Conservation (phyloP, 1,140 invertebrate genomes). For the Colletes gigas region DNA sequence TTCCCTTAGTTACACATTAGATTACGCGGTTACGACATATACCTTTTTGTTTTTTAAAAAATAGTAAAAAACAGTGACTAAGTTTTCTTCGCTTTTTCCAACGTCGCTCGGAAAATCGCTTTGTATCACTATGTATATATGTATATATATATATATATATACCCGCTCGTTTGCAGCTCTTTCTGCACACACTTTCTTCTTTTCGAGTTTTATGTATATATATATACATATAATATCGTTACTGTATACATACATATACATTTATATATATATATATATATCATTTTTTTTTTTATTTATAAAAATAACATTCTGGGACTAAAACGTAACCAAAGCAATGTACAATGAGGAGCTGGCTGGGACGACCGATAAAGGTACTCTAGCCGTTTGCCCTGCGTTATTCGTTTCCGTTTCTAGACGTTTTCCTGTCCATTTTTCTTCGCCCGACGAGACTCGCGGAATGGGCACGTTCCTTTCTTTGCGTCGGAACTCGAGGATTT, state of each 20-base stretch:
- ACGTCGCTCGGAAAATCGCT: slow-evolving; percentile 71
- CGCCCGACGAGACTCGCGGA: slow-evolving; percentile 18
- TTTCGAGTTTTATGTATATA: slow-evolving; percentile 48
- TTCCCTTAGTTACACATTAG: slow-evolving; percentile 75
- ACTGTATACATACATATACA: slow-evolving; percentile 74
- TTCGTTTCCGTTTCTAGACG: slow-evolving; percentile 27
- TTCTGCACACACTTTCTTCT: slow-evolving; percentile 50
- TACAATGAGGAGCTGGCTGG: slow-evolving; percentile 58
- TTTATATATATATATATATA: slow-evolving; percentile 61
- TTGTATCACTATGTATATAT: slow-evolving; percentile 66
- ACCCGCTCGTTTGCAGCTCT: slow-evolving; percentile 42
- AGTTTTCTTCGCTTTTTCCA: slow-evolving; percentile 73
- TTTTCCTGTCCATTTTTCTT: background rate
- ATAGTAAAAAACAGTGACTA: slow-evolving; percentile 81
- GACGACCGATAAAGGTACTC: slow-evolving; percentile 64
- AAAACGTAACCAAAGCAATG: slow-evolving; percentile 69
- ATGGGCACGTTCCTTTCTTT: slow-evolving; percentile 28
- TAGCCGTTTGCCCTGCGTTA: slow-evolving; percentile 33
- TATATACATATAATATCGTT: slow-evolving; percentile 65
- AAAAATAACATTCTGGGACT: slow-evolving; percentile 77
- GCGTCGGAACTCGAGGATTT: slow-evolving; percentile 7
- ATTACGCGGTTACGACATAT: slow-evolving; percentile 74
- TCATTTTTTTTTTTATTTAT: slow-evolving; percentile 73
- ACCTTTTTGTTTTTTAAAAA: slow-evolving; percentile 72
- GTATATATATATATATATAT: slow-evolving; percentile 28